These are phyloP conservation scores for Vesta saturnalis DNA, from an alignment of 2,888 invertebrate genomes.

Conservation along the genomic window DNA sequence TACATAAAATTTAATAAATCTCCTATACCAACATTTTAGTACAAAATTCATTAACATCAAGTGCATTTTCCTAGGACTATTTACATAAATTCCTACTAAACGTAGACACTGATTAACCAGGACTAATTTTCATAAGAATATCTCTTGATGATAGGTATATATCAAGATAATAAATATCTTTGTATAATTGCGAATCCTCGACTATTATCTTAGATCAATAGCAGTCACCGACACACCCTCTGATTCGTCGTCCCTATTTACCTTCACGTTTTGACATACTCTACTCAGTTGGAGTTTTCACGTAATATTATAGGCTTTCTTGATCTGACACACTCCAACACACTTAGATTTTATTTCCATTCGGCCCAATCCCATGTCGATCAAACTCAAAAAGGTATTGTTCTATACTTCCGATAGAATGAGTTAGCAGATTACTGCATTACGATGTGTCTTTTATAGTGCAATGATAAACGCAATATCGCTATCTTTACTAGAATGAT, in stretches of 20 bases:
- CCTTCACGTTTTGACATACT: conserved; percentile 12
- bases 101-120: too few relatives aligned
- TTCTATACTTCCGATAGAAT: conserved; percentile 33
- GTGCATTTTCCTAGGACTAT: too few relatives aligned
- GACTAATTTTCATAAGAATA: neutral
- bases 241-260: conserved; percentile 20
- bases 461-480: conserved; percentile 16
- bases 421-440: conserved; percentile 32
- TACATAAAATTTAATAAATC: too few relatives aligned
- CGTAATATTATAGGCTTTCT: conserved; percentile 14
- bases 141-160: conserved; percentile 12
- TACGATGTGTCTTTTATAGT: conserved; percentile 30
- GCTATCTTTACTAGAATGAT: too few relatives aligned
- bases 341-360: conserved; percentile 2
- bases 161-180: conserved; percentile 27
- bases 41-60: too few relatives aligned
- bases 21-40: too few relatives aligned
- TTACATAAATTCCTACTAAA: too few relatives aligned
- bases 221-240: conserved; percentile 32
- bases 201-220: conserved; percentile 35
- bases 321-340: conserved; percentile 12
- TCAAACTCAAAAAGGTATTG: conserved; percentile 28
- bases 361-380: conserved; percentile 22
- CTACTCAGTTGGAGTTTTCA: conserved; percentile 11
- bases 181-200: conserved; percentile 29